Evolutionary conservation across 1,140 invertebrate species (phyloP), one percentile per base, ranked within the genome.

Genomic region (Colletes gigas): DNA sequence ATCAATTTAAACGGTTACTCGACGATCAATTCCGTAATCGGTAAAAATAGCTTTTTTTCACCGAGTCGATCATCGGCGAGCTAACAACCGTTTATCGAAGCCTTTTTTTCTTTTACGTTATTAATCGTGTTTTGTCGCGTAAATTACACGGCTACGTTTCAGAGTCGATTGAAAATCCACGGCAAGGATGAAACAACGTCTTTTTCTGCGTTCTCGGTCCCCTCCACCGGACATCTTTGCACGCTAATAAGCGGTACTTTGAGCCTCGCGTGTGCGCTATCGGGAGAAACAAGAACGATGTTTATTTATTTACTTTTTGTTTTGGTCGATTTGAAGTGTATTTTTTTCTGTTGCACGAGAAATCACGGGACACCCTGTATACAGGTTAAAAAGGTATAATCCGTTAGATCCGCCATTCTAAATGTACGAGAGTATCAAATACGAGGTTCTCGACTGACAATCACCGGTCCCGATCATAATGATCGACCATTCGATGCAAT

Each of bases 1-100:
- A 66, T 30, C 77, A 30, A 68, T 30, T 59, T 67, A 62, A 72
- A 79, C 70, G 77, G 54, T 68, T 54, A n/a, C 12, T 10, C n/a
- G 10, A 21, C 30, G 44, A 69, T 52, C 52, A 39, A 19, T 60
- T 12, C 14, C 19, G 30, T 30, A 39, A 60, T 62, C 60, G 54
- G 39, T 69, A 15, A 52, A 44, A 71, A 71, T 78, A 71, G 63
- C 57, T 78, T 30, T 75, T 19, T 75, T 8, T 41, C 1, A 39
- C 30, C 39, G 60, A 63, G 0, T 41, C 15, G 50, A 50, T 3
- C 10, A 12, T 50, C 4, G 30, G 17, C 21, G 30, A 41, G 41
- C 17, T 62, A 62, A 62, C 15, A 39, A 17, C 7, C 60, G 60
- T 39, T 14, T 62, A 14, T 39, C 30, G 60, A 17, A 12, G 60